phyloP scores from a whole-genome alignment of 2,888 invertebrate species.

The Ptychoptera albimana region DNA sequence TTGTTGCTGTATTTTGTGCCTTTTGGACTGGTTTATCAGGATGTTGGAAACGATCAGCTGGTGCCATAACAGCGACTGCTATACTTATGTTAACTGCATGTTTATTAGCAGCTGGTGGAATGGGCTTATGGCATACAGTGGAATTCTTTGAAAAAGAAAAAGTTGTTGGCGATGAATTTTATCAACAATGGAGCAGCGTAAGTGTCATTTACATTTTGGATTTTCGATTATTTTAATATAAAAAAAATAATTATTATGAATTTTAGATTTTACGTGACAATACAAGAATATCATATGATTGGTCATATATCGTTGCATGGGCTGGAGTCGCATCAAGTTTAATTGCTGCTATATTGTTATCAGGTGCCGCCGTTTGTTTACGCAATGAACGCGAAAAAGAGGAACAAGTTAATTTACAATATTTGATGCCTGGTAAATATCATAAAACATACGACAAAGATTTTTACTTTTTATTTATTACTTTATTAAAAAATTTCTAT shows the following conservation, averaged over 20 bases:
- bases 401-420: conserved; percentile 94
- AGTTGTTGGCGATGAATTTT: conserved; percentile 81
- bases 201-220: conserved; percentile 15
- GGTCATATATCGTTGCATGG: conserved; percentile 96
- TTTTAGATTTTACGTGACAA: conserved; percentile 69
- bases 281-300: conserved; percentile 77
- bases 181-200: conserved; percentile 83
- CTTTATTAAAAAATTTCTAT: conserved; percentile 15
- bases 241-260: conserved; percentile 2
- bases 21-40: conserved; percentile 94
- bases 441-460: not conserved
- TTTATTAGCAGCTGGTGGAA: conserved; percentile 78
- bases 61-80: conserved; percentile 85
- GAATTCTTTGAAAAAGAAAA: conserved; percentile 93
- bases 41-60: conserved; percentile 90
- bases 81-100: conserved; percentile 47
- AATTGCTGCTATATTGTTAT: conserved; percentile 81
- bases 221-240: not conserved
- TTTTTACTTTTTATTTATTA: conserved; percentile 4
- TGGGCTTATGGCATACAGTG: conserved; percentile 93
- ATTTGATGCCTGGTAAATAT: conserved; percentile 83
- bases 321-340: conserved; percentile 86
- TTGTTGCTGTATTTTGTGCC: conserved; percentile 79
- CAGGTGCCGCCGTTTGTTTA: conserved; percentile 87
- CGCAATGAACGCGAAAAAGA: conserved; percentile 86